Evolutionary conservation across 2,888 invertebrate species (phyloP).

Genomic region (Cryptus armator): DNA sequence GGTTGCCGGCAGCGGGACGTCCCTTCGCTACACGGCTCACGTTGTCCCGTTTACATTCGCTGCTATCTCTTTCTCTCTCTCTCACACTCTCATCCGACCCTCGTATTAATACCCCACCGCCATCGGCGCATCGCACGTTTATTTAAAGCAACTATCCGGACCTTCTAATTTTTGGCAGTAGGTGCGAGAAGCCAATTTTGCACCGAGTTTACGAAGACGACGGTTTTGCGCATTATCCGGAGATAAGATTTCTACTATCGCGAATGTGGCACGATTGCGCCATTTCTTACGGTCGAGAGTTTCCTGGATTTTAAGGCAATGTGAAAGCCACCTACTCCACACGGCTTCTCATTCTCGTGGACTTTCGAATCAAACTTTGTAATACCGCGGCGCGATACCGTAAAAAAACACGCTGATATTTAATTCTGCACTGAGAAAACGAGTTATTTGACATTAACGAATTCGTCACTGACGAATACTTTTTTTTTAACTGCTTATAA

Average conservation of each 20-base stretch:
- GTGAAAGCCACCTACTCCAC: conserved; percentile 21
- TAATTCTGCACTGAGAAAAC: neutral
- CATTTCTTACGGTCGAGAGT: neutral
- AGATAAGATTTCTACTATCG: conserved; percentile 25
- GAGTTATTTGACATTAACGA: neutral
- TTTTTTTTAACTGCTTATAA: neutral
- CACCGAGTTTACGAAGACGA: conserved; percentile 6
- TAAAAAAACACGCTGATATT: neutral
- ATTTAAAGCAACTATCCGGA: conserved; percentile 69
- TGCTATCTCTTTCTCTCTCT: neutral
- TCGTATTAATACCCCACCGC: conserved; percentile 60
- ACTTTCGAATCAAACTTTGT: conserved; percentile 16
- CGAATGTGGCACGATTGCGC: neutral
- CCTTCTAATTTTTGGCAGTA: conserved; percentile 65
- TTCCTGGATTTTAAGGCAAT: conserved; percentile 34
- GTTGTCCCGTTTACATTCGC: conserved; percentile 23
- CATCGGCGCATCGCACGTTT: conserved; percentile 58
- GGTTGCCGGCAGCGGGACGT: conserved; percentile 39
- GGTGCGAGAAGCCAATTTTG: conserved; percentile 56
- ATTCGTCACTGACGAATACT: neutral
- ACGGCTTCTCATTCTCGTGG: neutral
- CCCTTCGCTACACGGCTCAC: conserved; percentile 20
- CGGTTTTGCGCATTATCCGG: conserved; percentile 3
- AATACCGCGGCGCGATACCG: neutral
- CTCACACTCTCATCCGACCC: conserved; percentile 1